phyloP scores from a whole-genome alignment of 37 sponge, comb jelly and placozoan species.

The Geodia barretti region DNA sequence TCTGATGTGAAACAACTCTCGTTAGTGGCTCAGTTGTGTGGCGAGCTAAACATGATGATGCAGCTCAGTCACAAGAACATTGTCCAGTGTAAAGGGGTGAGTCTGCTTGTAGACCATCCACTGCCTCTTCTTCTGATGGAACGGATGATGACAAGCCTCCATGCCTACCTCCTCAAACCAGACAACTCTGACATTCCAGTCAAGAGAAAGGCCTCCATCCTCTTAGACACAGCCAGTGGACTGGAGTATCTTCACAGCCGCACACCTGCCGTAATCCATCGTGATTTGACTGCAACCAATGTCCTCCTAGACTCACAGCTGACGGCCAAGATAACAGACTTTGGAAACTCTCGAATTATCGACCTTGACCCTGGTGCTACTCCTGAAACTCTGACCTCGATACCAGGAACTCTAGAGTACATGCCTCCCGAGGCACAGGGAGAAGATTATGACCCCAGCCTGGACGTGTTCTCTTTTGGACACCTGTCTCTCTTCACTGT shows the following conservation, averaged over 20 bases:
- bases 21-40: no score
- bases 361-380: neutral
- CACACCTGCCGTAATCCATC: constrained; percentile 17
- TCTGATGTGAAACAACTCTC: no score
- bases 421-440: constrained; percentile 33
- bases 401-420: constrained; percentile 18
- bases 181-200: neutral
- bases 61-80: no score
- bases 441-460: no score
- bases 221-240: constrained; percentile 10
- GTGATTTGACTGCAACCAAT: constrained; percentile 26
- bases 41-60: no score
- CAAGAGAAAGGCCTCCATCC: constrained; percentile 1
- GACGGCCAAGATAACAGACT: constrained; percentile 20
- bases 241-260: constrained; percentile 23
- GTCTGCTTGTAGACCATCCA: neutral
- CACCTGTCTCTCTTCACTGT: constrained; percentile 7
- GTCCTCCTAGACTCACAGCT: constrained; percentile 17
- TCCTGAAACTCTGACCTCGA: neutral
- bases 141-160: constrained; percentile 3
- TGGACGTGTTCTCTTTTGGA: constrained; percentile 38
- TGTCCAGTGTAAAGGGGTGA: no score
- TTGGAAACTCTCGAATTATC: constrained; percentile 21
- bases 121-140: constrained; percentile 31
- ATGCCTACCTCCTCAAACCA: neutral